Evolutionary conservation across 2,888 invertebrate genomes (phyloP).

Genomic region (Philaethria dido): DNA sequence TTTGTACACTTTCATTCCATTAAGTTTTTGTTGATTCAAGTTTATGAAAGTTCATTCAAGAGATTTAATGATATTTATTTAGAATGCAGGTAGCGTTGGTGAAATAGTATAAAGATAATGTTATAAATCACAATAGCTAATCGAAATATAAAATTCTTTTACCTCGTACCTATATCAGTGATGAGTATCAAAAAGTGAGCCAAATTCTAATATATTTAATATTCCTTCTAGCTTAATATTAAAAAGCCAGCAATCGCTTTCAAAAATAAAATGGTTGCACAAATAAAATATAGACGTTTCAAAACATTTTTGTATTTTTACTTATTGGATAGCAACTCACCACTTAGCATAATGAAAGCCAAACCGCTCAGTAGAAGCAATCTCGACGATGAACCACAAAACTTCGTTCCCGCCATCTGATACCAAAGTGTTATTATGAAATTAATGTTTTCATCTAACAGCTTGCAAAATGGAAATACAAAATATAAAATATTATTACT

Average conservation of each 20-base stretch:
- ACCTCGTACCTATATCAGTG: background rate
- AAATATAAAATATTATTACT: constrained; percentile 25
- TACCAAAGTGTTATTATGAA: constrained; percentile 30
- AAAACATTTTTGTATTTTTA: constrained; percentile 16
- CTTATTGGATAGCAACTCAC: constrained; percentile 57
- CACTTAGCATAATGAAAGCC: constrained; percentile 71
- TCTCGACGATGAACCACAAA: constrained; percentile 51
- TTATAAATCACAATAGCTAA: too few species aligned
- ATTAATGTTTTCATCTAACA: constrained; percentile 29
- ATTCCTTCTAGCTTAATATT: background rate
- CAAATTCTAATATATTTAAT: background rate
- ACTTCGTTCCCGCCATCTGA: constrained; percentile 51
- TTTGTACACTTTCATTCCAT: background rate
- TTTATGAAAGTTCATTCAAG: background rate
- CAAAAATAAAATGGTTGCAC: background rate
- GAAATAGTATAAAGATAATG: background rate
- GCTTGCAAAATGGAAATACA: background rate
- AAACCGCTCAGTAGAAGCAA: constrained; percentile 55
- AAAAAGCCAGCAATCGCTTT: background rate
- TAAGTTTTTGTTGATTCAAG: background rate
- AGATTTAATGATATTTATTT: background rate
- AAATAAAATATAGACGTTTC: constrained; percentile 12
- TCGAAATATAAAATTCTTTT: too few species aligned
- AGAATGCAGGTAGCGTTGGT: background rate
- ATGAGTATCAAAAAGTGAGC: background rate